Evolutionary conservation across 2,888 invertebrate species (phyloP).

Genomic region (Caenorhabditis macrosperma): DNA sequence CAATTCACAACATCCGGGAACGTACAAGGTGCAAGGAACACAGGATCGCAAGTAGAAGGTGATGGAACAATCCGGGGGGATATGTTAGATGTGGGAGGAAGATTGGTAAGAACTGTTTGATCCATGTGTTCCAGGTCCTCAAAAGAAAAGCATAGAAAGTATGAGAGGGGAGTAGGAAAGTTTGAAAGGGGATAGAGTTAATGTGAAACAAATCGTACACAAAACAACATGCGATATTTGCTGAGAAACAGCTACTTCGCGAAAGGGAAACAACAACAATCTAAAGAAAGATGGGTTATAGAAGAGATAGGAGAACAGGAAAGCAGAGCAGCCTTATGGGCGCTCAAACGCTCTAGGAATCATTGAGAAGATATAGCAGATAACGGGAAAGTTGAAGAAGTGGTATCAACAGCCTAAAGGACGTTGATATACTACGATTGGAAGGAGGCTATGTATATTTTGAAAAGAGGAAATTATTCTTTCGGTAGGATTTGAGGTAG

Average conservation of each 20-base stretch:
- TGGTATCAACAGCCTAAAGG: background rate
- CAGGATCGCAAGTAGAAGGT: slow-evolving; percentile 6
- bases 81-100: slow-evolving; percentile 22
- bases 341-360: slow-evolving; percentile 24
- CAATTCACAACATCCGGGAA: background rate
- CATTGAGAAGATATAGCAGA: slow-evolving; percentile 21
- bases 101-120: slow-evolving; percentile 7
- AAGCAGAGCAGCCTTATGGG: slow-evolving; percentile 10
- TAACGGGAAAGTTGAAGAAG: slow-evolving; percentile 5
- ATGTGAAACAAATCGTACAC: slow-evolving; percentile 36
- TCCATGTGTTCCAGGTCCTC: slow-evolving; percentile 33
- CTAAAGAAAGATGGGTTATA: slow-evolving; percentile 28
- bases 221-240: slow-evolving; percentile 43
- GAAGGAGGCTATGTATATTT: background rate
- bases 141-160: slow-evolving; percentile 36
- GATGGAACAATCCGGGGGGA: slow-evolving; percentile 1
- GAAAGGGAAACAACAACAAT: slow-evolving; percentile 52
- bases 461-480: slow-evolving; percentile 16
- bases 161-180: slow-evolving; percentile 23
- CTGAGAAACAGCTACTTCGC: background rate
- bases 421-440: background rate
- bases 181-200: slow-evolving; percentile 23
- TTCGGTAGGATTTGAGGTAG: slow-evolving; percentile 38
- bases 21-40: slow-evolving; percentile 21
- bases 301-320: background rate